Evolutionary conservation across 1,140 invertebrate species (phyloP).

Genomic region (Orius insidiosus): DNA sequence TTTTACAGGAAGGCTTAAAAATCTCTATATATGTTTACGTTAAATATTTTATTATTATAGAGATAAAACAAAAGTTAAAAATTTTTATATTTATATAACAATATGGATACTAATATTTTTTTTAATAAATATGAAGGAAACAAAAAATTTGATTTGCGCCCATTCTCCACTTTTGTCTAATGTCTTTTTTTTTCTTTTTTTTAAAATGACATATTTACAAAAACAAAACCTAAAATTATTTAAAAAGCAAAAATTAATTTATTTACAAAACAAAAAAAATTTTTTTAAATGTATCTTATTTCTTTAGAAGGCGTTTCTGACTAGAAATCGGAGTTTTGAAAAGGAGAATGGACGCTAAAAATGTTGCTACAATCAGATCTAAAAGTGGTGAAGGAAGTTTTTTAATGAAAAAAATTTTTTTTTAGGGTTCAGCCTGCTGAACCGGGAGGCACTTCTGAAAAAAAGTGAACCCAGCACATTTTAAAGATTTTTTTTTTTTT

Average conservation of each 20-base stretch:
- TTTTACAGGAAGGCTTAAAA: not conserved
- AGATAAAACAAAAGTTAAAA: not conserved
- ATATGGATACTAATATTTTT: not conserved
- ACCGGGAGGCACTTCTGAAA: not conserved
- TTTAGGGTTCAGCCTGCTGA: not conserved
- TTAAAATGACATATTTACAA: not conserved
- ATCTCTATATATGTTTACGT: conserved; percentile 8
- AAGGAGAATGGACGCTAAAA: not conserved
- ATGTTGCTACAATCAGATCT: not conserved
- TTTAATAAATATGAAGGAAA: not conserved
- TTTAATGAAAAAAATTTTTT: too few species aligned
- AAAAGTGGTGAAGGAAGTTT: not conserved
- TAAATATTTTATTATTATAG: not conserved
- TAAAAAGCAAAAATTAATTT: too few species aligned
- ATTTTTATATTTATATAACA: not conserved
- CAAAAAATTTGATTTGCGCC: not conserved
- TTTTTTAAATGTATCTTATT: too few species aligned
- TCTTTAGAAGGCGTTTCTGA: not conserved
- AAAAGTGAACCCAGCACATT: too few species aligned
- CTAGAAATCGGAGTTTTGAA: not conserved
- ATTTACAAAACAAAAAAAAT: not conserved
- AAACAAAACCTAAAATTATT: too few species aligned
- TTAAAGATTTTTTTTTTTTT: too few species aligned
- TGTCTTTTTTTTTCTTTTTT: not conserved
- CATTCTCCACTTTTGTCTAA: not conserved